Conservation (phyloP, 2,113 vertebrate genomes). For the Romanogobio albipinnatus region DNA sequence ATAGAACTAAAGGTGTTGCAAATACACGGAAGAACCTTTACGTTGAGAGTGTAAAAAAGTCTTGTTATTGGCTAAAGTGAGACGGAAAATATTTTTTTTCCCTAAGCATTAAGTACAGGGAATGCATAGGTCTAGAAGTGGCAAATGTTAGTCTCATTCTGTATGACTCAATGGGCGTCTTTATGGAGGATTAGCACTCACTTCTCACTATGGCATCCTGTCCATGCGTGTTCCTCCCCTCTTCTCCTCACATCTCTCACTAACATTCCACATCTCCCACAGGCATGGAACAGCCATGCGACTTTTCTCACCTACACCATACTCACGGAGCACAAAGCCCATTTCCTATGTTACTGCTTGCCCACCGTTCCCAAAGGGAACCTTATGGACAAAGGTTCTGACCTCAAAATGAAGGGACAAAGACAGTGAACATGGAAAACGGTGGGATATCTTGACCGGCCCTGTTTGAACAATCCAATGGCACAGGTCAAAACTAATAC, state of each 20-base stretch:
- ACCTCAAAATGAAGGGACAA: neutral
- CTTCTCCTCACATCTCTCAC: constrained; percentile 50
- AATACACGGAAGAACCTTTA: no score
- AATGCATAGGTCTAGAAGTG: neutral
- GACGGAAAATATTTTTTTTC: neutral
- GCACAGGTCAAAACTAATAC: neutral
- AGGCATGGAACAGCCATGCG: constrained; percentile 52
- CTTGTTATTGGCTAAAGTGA: neutral
- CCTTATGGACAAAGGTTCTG: constrained; percentile 14
- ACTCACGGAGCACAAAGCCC: constrained; percentile 53
- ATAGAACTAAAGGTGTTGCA: no score
- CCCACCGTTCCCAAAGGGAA: neutral
- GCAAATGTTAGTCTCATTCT: constrained; percentile 38
- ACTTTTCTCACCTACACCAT: constrained; percentile 67
- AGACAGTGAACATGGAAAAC: neutral
- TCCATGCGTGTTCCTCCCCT: constrained; percentile 17
- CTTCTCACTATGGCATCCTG: constrained; percentile 54
- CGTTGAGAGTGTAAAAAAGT: no score
- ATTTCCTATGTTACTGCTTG: constrained; percentile 31
- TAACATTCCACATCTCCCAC: constrained; percentile 60
- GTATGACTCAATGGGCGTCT: constrained; percentile 64
- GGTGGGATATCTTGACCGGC: neutral
- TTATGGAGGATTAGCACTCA: constrained; percentile 67
- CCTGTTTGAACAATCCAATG: neutral
- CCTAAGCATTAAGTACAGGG: neutral